Conservation (phyloP, 2,888 invertebrate species). For the Eristalis tenax region DNA sequence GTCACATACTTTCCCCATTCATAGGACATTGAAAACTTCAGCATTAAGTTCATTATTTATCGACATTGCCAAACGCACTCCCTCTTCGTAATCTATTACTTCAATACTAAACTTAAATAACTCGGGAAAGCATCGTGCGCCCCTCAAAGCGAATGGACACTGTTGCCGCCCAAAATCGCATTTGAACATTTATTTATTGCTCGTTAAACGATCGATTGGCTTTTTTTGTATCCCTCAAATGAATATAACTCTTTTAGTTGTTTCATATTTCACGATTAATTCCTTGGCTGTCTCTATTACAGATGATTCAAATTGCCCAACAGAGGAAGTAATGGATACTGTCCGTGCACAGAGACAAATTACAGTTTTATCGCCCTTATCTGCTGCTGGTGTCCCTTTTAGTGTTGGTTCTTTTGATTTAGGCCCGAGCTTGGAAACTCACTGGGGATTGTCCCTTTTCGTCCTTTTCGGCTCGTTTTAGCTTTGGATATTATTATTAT, state of each 20-base stretch:
- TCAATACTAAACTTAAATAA: slow-evolving; percentile 39
- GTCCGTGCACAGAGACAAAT: slow-evolving; percentile 56
- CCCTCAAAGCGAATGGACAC: background rate
- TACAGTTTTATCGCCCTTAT: slow-evolving; percentile 63
- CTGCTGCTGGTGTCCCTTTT: slow-evolving; percentile 41
- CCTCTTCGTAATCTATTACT: slow-evolving; percentile 39
- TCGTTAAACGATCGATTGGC: slow-evolving; percentile 52
- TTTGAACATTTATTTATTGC: slow-evolving; percentile 54
- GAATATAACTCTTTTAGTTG: slow-evolving; percentile 61
- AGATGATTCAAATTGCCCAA: slow-evolving; percentile 60
- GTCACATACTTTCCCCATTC: slow-evolving; percentile 33
- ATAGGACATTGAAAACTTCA: slow-evolving; percentile 40
- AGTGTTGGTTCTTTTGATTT: slow-evolving; percentile 55
- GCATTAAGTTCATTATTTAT: slow-evolving; percentile 52
- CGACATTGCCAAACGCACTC: slow-evolving; percentile 25
- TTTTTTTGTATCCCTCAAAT: slow-evolving; percentile 49
- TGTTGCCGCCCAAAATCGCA: slow-evolving; percentile 29
- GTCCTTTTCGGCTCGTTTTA: slow-evolving; percentile 9
- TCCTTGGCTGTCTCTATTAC: slow-evolving; percentile 53
- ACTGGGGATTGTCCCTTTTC: slow-evolving; percentile 15
- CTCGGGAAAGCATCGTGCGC: background rate
- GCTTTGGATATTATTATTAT: slow-evolving; percentile 55
- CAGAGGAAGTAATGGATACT: slow-evolving; percentile 59
- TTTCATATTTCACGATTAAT: slow-evolving; percentile 65
- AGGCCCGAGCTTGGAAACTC: slow-evolving; percentile 23